Evolutionary conservation across 1,140 invertebrate genomes (phyloP).

Genomic region (Radopholus similis): DNA sequence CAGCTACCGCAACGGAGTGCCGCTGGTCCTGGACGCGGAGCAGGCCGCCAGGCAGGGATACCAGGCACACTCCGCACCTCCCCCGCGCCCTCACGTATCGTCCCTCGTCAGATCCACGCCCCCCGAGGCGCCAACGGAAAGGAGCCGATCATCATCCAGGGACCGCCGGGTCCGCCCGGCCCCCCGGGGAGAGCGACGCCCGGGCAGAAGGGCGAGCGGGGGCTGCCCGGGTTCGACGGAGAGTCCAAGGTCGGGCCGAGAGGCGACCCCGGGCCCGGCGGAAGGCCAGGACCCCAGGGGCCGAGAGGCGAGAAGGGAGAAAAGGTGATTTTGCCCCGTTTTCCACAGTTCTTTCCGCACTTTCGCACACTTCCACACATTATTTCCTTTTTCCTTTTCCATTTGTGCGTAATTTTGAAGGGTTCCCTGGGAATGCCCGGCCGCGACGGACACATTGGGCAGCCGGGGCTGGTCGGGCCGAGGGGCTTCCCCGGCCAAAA

Average conservation of each 20-base stretch:
- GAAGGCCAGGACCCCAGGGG: conserved; percentile 36
- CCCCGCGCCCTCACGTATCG: too few species aligned
- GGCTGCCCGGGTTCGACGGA: conserved; percentile 57
- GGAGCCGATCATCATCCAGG: conserved; percentile 32
- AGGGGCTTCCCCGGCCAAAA: conserved; percentile 39
- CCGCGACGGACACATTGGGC: conserved; percentile 31
- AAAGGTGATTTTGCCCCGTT: conserved; percentile 35
- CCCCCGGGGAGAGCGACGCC: conserved; percentile 10
- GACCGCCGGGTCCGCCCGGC: conserved; percentile 54
- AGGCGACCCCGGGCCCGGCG: conserved; percentile 43
- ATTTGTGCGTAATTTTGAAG: conserved; percentile 19
- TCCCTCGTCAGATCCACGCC: too few species aligned
- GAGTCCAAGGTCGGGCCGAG: conserved; percentile 57
- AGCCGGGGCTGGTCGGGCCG: conserved; percentile 33
- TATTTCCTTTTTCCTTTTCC: conserved; percentile 15
- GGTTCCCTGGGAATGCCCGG: conserved; percentile 36
- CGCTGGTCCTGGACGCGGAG: not conserved
- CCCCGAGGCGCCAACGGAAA: too few species aligned
- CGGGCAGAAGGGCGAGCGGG: conserved; percentile 6
- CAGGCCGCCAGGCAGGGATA: not conserved
- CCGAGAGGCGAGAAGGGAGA: conserved; percentile 45
- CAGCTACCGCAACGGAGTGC: not conserved
- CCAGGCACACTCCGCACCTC: too few species aligned
- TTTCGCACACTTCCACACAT: conserved; percentile 13
- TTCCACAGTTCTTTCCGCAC: conserved; percentile 9